A percentile compares a stretch with the other conserved stretches of the same genome.
These are phyloP conservation scores for Boloria selene DNA, from an alignment of 2,888 invertebrate species.

Conservation along the genomic window DNA sequence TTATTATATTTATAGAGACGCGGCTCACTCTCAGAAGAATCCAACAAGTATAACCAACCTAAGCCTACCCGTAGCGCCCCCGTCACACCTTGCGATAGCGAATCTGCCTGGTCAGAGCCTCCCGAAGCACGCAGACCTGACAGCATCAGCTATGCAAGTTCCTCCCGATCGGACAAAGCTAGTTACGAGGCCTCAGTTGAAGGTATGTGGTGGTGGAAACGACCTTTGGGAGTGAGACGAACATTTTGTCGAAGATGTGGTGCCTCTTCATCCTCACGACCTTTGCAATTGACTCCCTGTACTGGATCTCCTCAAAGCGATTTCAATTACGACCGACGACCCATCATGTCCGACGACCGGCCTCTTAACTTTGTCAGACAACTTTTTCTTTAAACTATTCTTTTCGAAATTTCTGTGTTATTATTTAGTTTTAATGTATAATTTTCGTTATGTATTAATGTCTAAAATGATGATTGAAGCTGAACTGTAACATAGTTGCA, in stretches of 20 bases:
- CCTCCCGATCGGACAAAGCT: constrained; percentile 52
- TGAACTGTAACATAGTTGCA: no score
- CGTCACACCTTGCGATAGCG: constrained; percentile 75
- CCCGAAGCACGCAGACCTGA: constrained; percentile 27
- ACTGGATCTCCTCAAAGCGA: constrained; percentile 47
- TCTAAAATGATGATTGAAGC: no score
- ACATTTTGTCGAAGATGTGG: constrained; percentile 63
- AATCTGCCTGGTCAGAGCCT: constrained; percentile 64
- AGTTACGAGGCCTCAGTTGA: constrained; percentile 55
- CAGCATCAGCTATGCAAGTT: neutral
- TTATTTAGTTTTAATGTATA: neutral
- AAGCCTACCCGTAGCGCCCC: constrained; percentile 70
- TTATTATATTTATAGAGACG: constrained; percentile 61
- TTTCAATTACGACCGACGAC: constrained; percentile 47
- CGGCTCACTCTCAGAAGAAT: constrained; percentile 67
- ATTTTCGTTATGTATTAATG: no score
- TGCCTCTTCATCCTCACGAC: constrained; percentile 64
- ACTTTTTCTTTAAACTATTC: constrained; percentile 57
- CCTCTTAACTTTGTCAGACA: constrained; percentile 70
- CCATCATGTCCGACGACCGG: constrained; percentile 64
- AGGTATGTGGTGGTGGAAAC: constrained; percentile 62
- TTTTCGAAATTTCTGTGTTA: neutral
- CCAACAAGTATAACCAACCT: constrained; percentile 57
- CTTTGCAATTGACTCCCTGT: constrained; percentile 64
- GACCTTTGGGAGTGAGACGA: constrained; percentile 61